Evolutionary conservation across 2,113 vertebrate genomes (phyloP), one percentile per base, ranked within the genome.

Genomic region (Mobula hypostoma): DNA sequence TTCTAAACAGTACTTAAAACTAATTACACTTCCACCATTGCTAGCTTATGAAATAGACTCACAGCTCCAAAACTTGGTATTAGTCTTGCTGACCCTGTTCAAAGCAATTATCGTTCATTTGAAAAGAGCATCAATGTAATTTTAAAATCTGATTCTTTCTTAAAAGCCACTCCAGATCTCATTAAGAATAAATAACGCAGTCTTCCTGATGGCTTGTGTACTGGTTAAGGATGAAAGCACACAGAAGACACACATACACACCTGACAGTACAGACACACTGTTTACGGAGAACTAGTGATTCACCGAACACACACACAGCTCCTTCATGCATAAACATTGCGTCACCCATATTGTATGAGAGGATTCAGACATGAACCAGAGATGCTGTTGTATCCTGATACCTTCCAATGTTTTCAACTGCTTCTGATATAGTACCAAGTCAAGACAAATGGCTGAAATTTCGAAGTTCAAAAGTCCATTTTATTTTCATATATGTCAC

Each of bases 31-130:
- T 29, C 85, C 15, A 88, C 83, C 58, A 88, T 5, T n/a, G 27
- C 29, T 88, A 2, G 56, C 61, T 91, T 91, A 63, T 36, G 29
- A 91, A 91, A 91, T 36, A 91, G 32, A 2, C 88, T 68, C 24
- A 36, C n/a, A 70, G 88, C 68, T 91, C 63, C n/a, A 91, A 68
- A 70, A 70, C 15, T 36, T 91, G 7, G 17, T 70, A 21, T 68
- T 91, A 91, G 68, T 70, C 32, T 68, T 91, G 7, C 61, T 91
- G 88, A 68, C 88, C 88, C 63, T 68, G 66, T 70, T 91, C 63
- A 70, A 63, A 68, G 63, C 32, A 70, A 91, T 70, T 91, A 70
- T 40, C 61, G 32, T 91, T 91, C 66, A 70, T 70, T 68, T 36
- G 61, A 91, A 48, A 36, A 36, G 36, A 32, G 29, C 7, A n/a